A percentile compares a stretch with the other conserved stretches of the same genome.
These are phyloP conservation scores for Poecilobothrus nobilitatus DNA, from an alignment of 2,888 invertebrate species.

Conservation along the genomic window DNA sequence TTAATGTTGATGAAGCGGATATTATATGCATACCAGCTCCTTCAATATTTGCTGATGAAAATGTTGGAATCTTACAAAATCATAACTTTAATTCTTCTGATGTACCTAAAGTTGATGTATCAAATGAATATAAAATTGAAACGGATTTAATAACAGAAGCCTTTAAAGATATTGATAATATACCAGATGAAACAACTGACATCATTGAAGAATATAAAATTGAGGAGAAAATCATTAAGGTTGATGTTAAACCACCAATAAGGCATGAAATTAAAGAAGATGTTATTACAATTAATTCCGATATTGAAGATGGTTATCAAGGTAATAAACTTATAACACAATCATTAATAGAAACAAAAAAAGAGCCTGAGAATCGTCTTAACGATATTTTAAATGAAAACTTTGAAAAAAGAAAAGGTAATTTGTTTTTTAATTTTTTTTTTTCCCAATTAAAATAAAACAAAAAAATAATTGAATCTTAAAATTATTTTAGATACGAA, in stretches of 20 bases:
- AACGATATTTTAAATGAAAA: constrained; percentile 1
- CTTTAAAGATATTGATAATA: background rate
- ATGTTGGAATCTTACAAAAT: constrained; percentile 14
- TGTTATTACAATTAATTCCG: constrained; percentile 23
- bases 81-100: constrained; percentile 20
- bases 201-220: constrained; percentile 18
- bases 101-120: constrained; percentile 27
- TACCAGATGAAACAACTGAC: constrained; percentile 16
- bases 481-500: no score
- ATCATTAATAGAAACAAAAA: background rate
- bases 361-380: background rate
- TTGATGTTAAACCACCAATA: constrained; percentile 14
- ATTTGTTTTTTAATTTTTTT: no score
- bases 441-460: no score
- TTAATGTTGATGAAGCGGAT: constrained; percentile 32
- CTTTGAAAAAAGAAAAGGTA: background rate
- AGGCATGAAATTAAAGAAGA: background rate
- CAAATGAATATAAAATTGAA: constrained; percentile 18
- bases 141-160: constrained; percentile 7
- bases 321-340: constrained; percentile 15
- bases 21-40: constrained; percentile 37
- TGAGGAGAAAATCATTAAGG: constrained; percentile 11
- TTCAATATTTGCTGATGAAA: constrained; percentile 36
- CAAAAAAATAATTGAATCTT: no score
- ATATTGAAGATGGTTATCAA: constrained; percentile 30